A percentile compares a stretch with the other conserved stretches of the same genome.
Evolutionary conservation across 2,888 invertebrate genomes (phyloP).

Genomic region (Eupithecia insigniata): DNA sequence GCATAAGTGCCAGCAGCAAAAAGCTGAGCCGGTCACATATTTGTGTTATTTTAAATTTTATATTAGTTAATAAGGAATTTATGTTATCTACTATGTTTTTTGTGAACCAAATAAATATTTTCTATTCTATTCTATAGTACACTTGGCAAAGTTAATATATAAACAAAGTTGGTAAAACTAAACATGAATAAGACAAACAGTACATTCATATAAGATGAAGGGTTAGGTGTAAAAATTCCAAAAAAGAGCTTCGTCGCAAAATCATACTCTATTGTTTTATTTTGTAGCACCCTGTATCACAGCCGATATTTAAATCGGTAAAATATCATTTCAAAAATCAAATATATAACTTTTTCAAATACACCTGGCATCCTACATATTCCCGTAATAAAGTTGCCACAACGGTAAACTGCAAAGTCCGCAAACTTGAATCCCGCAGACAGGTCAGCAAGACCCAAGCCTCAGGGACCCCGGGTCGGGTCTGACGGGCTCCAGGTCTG

Average conservation of each 20-base stretch:
- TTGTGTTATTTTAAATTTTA: too few relatives aligned
- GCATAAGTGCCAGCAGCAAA: too few relatives aligned
- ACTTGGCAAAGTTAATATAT: too few relatives aligned
- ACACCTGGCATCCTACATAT: not conserved
- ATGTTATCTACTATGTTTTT: too few relatives aligned
- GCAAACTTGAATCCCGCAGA: constrained; percentile 32
- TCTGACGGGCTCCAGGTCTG: constrained; percentile 6
- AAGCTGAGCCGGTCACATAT: too few relatives aligned
- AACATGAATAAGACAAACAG: too few relatives aligned
- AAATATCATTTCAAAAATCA: not conserved
- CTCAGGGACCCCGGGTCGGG: constrained; percentile 17
- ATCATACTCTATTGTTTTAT: not conserved
- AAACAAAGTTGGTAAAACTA: too few relatives aligned
- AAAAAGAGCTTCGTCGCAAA: not conserved
- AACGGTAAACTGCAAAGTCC: constrained; percentile 24
- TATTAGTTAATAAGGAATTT: too few relatives aligned
- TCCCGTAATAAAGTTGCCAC: not conserved
- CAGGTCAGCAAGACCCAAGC: constrained; percentile 36
- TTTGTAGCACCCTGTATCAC: not conserved
- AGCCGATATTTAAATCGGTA: not conserved
- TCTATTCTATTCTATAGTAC: too few relatives aligned
- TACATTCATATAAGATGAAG: too few relatives aligned
- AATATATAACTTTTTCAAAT: not conserved
- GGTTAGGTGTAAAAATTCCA: not conserved
- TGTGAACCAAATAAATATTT: too few relatives aligned